These are phyloP conservation scores for Temnothorax unifasciatus DNA, from an alignment of 2,888 invertebrate species.

Conservation along the genomic window DNA sequence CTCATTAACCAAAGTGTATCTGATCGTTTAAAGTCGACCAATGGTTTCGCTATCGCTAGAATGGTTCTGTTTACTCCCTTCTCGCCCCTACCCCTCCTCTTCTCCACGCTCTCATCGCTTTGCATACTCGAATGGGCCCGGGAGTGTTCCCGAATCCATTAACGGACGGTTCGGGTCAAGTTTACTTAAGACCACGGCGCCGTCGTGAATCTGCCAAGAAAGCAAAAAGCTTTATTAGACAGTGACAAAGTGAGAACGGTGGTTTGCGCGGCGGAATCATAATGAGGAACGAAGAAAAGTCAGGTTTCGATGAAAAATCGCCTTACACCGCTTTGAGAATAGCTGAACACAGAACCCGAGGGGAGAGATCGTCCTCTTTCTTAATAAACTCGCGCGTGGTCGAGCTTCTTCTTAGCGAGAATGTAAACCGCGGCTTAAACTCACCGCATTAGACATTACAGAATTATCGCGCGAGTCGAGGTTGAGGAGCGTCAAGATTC, in stretches of 20 bases:
- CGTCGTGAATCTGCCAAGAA: conserved; percentile 67
- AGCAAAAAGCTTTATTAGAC: conserved; percentile 72
- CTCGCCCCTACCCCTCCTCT: no score
- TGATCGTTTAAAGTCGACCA: conserved; percentile 74
- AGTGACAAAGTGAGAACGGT: conserved; percentile 54
- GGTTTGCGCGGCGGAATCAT: conserved; percentile 43
- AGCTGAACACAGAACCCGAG: conserved; percentile 5
- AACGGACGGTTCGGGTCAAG: conserved; percentile 69
- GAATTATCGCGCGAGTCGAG: background rate
- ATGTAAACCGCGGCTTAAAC: conserved; percentile 7
- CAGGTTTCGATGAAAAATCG: conserved; percentile 43
- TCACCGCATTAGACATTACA: background rate
- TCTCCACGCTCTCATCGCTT: conserved; percentile 59
- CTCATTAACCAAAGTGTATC: conserved; percentile 78
- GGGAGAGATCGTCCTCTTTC: background rate
- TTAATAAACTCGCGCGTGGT: background rate
- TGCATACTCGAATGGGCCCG: conserved; percentile 72
- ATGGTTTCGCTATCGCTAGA: conserved; percentile 62
- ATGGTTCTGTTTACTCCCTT: conserved; percentile 70
- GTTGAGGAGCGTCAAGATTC: background rate
- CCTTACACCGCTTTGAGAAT: conserved; percentile 25
- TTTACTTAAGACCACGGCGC: conserved; percentile 71
- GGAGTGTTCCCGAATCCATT: conserved; percentile 77
- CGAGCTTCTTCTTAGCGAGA: background rate
- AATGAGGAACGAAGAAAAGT: conserved; percentile 47